These are phyloP conservation scores for Lampris incognitus DNA, from an alignment of 2,113 vertebrate genomes.

Conservation along the genomic window DNA sequence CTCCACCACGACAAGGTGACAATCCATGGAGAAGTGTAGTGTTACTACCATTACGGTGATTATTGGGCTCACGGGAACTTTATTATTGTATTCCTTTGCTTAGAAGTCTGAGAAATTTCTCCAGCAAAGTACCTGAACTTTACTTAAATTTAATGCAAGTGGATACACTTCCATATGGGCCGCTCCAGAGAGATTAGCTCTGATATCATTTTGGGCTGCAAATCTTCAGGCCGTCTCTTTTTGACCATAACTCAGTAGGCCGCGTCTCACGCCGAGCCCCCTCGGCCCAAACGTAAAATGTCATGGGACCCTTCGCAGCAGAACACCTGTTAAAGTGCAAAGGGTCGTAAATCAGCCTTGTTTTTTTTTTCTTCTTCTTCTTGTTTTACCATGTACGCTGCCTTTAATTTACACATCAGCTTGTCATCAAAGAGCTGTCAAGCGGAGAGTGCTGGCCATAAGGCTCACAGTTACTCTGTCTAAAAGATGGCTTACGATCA, in stretches of 20 bases:
- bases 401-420: slow-evolving; percentile 4
- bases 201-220: too few species aligned
- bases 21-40: too few species aligned
- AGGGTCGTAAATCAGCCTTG: slow-evolving; percentile 16
- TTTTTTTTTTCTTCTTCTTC: slow-evolving; percentile 1
- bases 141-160: too few species aligned
- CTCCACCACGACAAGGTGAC: too few species aligned
- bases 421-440: slow-evolving; percentile 27
- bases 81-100: too few species aligned
- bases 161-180: too few species aligned
- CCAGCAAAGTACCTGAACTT: too few species aligned
- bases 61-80: too few species aligned
- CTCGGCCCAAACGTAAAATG: slow-evolving; percentile 8
- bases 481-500: slow-evolving; percentile 14
- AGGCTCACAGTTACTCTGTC: background rate
- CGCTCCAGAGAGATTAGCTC: too few species aligned
- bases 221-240: background rate
- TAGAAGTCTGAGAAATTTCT: too few species aligned
- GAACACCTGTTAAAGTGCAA: slow-evolving; percentile 27
- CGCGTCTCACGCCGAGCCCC: background rate
- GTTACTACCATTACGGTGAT: too few species aligned
- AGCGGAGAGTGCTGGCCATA: background rate
- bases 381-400: background rate
- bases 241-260: background rate
- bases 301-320: background rate